Evolutionary conservation across 2,113 vertebrate genomes (phyloP).

Genomic region (Leuciscus idus): DNA sequence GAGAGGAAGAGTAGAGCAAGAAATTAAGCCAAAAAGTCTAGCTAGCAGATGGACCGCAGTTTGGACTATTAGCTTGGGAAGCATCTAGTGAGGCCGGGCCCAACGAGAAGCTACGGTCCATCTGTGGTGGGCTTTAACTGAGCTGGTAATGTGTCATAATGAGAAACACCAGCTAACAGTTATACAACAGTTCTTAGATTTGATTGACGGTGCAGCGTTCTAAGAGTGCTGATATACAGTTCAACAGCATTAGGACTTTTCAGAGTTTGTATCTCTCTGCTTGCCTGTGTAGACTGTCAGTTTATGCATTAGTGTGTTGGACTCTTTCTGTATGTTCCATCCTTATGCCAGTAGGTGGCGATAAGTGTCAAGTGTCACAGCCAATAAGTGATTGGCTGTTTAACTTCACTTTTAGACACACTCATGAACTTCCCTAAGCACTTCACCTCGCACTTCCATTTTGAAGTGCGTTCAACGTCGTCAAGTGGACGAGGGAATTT

Average conservation of each 20-base stretch:
- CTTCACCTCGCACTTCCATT: too few relatives aligned
- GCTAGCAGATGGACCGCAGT: slow-evolving; percentile 72
- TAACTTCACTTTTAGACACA: too few relatives aligned
- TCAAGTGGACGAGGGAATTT: too few relatives aligned
- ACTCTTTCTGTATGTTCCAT: background rate
- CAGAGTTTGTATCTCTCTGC: too few relatives aligned
- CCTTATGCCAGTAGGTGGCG: background rate
- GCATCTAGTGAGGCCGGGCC: slow-evolving; percentile 62
- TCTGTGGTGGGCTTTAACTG: slow-evolving; percentile 25
- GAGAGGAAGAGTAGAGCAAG: background rate
- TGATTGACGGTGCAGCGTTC: background rate
- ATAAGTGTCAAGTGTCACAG: background rate
- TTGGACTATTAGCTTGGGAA: slow-evolving; percentile 37
- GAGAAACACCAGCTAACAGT: slow-evolving; percentile 25
- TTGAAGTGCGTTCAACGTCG: too few relatives aligned
- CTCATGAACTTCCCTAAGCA: too few relatives aligned
- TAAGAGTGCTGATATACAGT: background rate
- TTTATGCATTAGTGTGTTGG: background rate
- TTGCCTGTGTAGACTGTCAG: background rate
- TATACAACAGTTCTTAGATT: slow-evolving; percentile 6
- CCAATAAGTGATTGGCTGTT: background rate
- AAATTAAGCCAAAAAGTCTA: slow-evolving; percentile 54
- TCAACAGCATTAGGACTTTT: background rate
- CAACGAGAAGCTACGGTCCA: slow-evolving; percentile 44
- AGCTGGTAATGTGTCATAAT: slow-evolving; percentile 26